Conservation (phyloP, 2,888 invertebrate genomes). For the Calliopum simillimum region DNA sequence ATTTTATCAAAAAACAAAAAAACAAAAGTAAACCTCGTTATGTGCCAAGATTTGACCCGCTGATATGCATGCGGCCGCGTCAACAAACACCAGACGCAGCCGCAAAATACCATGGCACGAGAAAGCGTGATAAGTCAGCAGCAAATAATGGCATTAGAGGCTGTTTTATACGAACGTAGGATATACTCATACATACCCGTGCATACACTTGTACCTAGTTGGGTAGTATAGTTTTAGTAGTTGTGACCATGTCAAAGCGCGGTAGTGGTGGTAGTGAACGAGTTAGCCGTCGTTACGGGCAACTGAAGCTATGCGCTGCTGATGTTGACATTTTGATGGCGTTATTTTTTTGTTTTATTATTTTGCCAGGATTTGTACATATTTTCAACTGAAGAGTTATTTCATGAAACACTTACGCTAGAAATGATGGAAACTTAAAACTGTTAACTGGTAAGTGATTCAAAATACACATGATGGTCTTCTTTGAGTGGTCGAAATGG, state of each 20-base stretch:
- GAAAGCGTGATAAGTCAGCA: neutral
- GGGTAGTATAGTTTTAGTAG: too few species aligned
- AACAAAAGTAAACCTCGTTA: constrained; percentile 27
- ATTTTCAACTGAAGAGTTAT: neutral
- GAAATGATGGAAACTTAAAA: too few species aligned
- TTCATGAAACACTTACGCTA: neutral
- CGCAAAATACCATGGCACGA: neutral
- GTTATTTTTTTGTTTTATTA: neutral
- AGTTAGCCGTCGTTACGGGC: neutral
- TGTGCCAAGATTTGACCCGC: constrained; percentile 13
- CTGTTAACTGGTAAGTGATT: too few species aligned
- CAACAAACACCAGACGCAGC: neutral
- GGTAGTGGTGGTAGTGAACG: neutral
- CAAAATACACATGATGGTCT: too few species aligned
- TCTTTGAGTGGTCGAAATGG: too few species aligned
- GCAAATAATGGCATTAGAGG: neutral
- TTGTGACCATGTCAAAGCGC: too few species aligned
- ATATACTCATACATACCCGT: too few species aligned
- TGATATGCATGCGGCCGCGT: neutral
- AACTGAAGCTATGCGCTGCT: constrained; percentile 1
- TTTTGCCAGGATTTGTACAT: neutral
- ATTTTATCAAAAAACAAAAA: constrained; percentile 14
- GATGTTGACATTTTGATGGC: neutral
- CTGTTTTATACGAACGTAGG: too few species aligned
- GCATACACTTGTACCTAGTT: too few species aligned